Evolutionary conservation across 2,888 invertebrate species (phyloP).

Genomic region (Loripinus fragilis): DNA sequence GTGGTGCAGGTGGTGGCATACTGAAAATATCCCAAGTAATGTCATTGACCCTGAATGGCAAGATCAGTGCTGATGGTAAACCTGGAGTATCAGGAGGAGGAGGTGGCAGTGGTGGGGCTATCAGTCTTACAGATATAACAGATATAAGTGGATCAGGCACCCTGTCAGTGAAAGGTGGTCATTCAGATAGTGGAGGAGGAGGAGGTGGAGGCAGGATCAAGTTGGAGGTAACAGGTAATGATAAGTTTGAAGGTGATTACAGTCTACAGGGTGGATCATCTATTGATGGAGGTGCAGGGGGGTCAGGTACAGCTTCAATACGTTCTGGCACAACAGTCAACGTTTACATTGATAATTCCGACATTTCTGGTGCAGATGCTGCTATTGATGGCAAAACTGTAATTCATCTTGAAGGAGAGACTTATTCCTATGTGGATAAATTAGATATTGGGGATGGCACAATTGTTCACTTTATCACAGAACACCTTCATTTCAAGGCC

Average conservation of each 20-base stretch:
- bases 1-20: conserved; percentile 64
- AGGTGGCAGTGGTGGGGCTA: conserved; percentile 70
- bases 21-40: conserved; percentile 42
- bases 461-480: conserved; percentile 45
- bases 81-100: conserved; percentile 55
- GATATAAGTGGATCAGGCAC: conserved; percentile 61
- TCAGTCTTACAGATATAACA: conserved; percentile 34
- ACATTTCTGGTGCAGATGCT: conserved; percentile 39
- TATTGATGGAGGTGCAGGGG: conserved; percentile 57
- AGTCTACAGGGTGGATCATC: conserved; percentile 63
- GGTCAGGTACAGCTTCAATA: conserved; percentile 67
- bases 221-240: conserved; percentile 49
- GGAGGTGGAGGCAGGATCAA: conserved; percentile 72
- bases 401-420: conserved; percentile 45
- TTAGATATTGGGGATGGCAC: conserved; percentile 57
- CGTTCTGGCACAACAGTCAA: conserved; percentile 37
- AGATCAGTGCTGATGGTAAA: conserved; percentile 62
- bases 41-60: conserved; percentile 61
- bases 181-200: conserved; percentile 58
- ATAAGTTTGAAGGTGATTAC: conserved; percentile 63
- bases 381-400: conserved; percentile 51
- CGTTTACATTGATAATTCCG: conserved; percentile 53
- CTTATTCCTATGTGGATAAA: conserved; percentile 44
- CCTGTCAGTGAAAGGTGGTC: conserved; percentile 62
- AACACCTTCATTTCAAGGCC: conserved; percentile 56